Percentiles rank a stretch among this genome's conserved stretches.
These are phyloP conservation scores for Melanotaenia maccullochi DNA, from an alignment of 2,797 vertebrate genomes.

Conservation along the genomic window DNA sequence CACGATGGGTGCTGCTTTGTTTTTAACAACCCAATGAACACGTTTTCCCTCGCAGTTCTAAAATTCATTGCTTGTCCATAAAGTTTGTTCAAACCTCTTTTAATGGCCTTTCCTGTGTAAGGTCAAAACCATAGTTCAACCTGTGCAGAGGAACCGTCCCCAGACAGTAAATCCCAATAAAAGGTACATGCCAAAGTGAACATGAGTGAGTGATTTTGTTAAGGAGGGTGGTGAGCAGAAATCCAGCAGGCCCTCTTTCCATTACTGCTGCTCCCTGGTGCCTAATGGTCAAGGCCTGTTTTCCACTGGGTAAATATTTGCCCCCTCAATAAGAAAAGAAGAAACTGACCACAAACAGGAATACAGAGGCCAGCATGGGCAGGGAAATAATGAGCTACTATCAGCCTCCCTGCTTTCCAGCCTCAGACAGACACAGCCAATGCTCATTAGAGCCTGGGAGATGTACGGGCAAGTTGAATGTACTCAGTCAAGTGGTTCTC, in stretches of 20 bases:
- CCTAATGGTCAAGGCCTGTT: conserved; percentile 78
- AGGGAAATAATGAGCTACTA: conserved; percentile 80
- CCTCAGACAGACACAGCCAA: conserved; percentile 63
- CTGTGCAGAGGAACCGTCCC: conserved; percentile 69
- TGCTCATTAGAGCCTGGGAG: conserved; percentile 78
- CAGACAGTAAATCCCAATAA: conserved; percentile 81
- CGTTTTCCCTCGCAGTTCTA: conserved; percentile 51
- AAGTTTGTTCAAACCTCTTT: conserved; percentile 65
- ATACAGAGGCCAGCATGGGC: conserved; percentile 68
- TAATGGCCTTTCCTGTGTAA: conserved; percentile 74
- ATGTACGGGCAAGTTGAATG: conserved; percentile 74
- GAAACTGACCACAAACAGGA: conserved; percentile 68
- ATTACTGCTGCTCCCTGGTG: conserved; percentile 73
- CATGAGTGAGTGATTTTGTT: conserved; percentile 79
- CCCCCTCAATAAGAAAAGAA: conserved; percentile 71
- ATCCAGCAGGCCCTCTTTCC: conserved; percentile 75
- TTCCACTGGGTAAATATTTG: conserved; percentile 79
- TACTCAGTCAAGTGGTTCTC: conserved; percentile 73
- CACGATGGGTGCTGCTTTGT: conserved; percentile 40
- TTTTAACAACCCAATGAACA: conserved; percentile 61
- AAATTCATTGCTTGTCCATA: conserved; percentile 57
- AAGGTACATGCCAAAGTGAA: conserved; percentile 79
- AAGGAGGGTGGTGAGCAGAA: conserved; percentile 71
- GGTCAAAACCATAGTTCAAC: conserved; percentile 72
- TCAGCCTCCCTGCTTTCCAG: conserved; percentile 66